Percentiles rank a stretch among this genome's conserved stretches.
Conservation (phyloP, 2,113 vertebrate species). For the Brachionichthys hirsutus region DNA sequence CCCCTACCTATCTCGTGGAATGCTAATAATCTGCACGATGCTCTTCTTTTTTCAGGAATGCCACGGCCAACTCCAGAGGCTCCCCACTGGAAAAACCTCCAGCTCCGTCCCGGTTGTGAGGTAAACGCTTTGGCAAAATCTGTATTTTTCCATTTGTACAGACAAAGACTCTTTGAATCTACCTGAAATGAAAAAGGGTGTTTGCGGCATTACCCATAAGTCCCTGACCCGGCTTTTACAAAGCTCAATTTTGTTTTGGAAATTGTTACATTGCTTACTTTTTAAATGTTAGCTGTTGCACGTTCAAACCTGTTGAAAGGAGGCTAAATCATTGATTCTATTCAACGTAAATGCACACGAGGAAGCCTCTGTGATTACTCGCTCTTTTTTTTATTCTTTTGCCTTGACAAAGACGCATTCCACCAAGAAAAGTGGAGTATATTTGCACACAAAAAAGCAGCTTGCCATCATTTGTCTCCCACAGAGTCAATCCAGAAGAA, state of each 20-base stretch:
- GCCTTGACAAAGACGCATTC: too few species aligned
- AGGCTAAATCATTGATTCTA: conserved; percentile 27
- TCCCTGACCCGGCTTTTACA: conserved; percentile 4
- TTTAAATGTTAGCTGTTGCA: conserved; percentile 20
- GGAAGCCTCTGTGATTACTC: conserved; percentile 15
- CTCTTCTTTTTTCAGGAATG: conserved; percentile 65
- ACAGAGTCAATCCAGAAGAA: conserved; percentile 24
- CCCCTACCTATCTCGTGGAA: conserved; percentile 33
- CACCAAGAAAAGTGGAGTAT: background rate
- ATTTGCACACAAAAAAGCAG: conserved; percentile 13
- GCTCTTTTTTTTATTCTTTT: conserved; percentile 5
- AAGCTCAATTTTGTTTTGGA: conserved; percentile 1
- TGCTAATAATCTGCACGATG: conserved; percentile 50
- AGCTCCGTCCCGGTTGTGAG: conserved; percentile 31
- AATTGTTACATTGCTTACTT: conserved; percentile 2
- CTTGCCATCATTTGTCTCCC: conserved; percentile 24
- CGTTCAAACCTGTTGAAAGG: conserved; percentile 26
- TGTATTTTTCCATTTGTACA: conserved; percentile 26
- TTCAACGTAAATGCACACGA: conserved; percentile 37
- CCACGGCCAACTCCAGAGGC: conserved; percentile 35
- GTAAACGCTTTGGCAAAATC: conserved; percentile 54
- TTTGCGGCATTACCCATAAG: too few species aligned
- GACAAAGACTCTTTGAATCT: conserved; percentile 42
- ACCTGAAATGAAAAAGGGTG: conserved; percentile 27
- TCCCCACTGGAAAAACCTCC: conserved; percentile 40